These are phyloP conservation scores for Aythya baeri DNA, from an alignment of 2,113 vertebrate genomes.

Conservation along the genomic window DNA sequence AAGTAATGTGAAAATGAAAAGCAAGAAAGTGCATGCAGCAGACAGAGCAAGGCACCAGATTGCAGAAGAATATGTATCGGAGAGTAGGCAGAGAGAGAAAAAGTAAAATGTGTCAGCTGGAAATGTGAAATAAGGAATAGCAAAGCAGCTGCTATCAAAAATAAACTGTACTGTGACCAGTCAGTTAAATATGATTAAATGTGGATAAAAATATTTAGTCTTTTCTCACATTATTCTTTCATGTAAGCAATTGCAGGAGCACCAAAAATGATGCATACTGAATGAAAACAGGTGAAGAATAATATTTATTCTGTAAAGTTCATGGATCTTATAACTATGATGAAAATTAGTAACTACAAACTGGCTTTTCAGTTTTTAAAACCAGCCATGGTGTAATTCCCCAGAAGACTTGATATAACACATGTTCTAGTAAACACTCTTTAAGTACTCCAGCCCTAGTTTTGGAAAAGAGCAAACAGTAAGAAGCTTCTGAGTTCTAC, in stretches of 20 bases:
- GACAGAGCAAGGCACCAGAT: conserved; percentile 15
- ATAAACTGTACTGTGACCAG: conserved; percentile 2
- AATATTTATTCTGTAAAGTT: neutral
- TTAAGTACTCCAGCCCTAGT: neutral
- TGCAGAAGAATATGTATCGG: conserved; percentile 23
- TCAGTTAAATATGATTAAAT: neutral
- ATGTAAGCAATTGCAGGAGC: neutral
- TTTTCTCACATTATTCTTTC: neutral
- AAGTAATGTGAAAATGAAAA: conserved; percentile 2
- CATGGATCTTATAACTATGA: neutral
- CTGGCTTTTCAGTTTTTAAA: neutral
- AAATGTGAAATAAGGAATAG: conserved; percentile 26
- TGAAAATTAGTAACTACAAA: neutral
- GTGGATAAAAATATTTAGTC: neutral
- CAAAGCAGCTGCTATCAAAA: conserved; percentile 21
- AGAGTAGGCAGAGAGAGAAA: conserved; percentile 47
- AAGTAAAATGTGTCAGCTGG: conserved; percentile 22
- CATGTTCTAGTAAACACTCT: neutral
- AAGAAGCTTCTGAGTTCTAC: neutral
- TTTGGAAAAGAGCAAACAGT: neutral
- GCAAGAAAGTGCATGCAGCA: neutral
- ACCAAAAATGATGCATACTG: neutral
- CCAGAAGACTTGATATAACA: neutral
- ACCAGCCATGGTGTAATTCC: neutral
- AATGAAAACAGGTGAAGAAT: neutral